Base-by-base conservation (phyloP, 2,113 vertebrate genomes). In the Sylvilagus bachmani region DNA sequence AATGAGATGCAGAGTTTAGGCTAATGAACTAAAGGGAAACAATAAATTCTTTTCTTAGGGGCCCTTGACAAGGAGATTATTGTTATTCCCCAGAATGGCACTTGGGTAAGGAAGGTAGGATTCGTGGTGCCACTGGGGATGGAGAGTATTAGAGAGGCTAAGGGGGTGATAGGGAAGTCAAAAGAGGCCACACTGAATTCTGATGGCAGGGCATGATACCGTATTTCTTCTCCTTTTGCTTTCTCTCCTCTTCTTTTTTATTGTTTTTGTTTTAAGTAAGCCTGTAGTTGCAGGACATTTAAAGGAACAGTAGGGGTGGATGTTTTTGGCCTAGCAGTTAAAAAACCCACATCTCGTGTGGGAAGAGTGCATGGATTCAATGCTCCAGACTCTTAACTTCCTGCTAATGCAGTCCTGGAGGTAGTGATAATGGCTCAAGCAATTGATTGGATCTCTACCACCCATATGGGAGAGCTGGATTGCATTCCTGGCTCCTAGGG, bases 1-100 rank as follows among this genome's bases (percentile, higher is more conserved):
- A 97, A 98, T 96, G 93, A 97, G 96, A 98, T 97, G 97, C 95
- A 95, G 96, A 93, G 85, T 97, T 97, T 96, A 98, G 93, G 97
- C 97, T 98, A 97, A 97, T 97, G 96, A 98, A 95, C 94, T 98
- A 90, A 96, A 85, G 75, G 89, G 93, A 97, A 95, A 97, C 97
- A 97, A 95, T 97, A 97, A 92, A 97, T 97, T 95, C 96, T 92
- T 89, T 71, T 98, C 94, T 96, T 97, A 95, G 93, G 87, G 85
- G 94, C 91, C 3, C 96, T 98, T 97, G 92, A 98, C 96, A 97
- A 19, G 89, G 90, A 96, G 87, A 95, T 98, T 96, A 95, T 97
- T 98, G 96, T 98, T 97, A 96, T 73, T 97, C 62, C 73, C 96
- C 81, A 87, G 96, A 95, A 97, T 14, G 24, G 82, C 58, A 33